These are phyloP conservation scores for Apotomis betuletana DNA, from an alignment of 2,888 invertebrate genomes.

Conservation along the genomic window DNA sequence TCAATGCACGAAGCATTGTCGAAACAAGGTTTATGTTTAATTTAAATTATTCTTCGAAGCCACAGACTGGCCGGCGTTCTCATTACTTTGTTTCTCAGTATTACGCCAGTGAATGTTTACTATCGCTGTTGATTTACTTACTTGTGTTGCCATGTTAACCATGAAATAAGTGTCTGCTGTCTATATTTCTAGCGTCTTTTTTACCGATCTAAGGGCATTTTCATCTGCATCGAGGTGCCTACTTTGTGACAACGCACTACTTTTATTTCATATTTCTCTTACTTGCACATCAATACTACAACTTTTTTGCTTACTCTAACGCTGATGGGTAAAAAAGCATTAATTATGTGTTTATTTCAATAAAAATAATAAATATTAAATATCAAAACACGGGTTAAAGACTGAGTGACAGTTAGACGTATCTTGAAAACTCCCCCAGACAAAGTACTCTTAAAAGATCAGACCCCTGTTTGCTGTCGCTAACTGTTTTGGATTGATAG, in stretches of 20 bases:
- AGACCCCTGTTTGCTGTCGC: conserved; percentile 2
- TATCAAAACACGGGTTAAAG: neutral
- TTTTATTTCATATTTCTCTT: neutral
- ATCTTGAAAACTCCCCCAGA: neutral
- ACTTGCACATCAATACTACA: no score
- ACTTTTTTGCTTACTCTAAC: no score
- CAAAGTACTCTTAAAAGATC: conserved; percentile 3
- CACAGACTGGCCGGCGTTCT: neutral
- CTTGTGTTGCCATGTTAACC: conserved; percentile 5
- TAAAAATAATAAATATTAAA: neutral
- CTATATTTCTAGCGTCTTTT: conserved; percentile 5
- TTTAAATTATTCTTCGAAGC: conserved; percentile 20
- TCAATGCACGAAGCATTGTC: neutral
- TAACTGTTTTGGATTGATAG: conserved; percentile 8
- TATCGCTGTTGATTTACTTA: conserved; percentile 20
- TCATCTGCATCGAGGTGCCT: no score
- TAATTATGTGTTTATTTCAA: no score
- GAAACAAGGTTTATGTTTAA: conserved; percentile 2
- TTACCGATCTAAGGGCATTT: no score
- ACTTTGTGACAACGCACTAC: no score
- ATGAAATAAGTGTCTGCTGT: neutral
- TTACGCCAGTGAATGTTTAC: neutral
- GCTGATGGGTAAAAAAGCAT: no score
- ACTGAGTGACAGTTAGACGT: neutral
- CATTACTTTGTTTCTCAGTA: conserved; percentile 19